Conservation (phyloP, 2,888 invertebrate species). For the Gymnocheta viridis region DNA sequence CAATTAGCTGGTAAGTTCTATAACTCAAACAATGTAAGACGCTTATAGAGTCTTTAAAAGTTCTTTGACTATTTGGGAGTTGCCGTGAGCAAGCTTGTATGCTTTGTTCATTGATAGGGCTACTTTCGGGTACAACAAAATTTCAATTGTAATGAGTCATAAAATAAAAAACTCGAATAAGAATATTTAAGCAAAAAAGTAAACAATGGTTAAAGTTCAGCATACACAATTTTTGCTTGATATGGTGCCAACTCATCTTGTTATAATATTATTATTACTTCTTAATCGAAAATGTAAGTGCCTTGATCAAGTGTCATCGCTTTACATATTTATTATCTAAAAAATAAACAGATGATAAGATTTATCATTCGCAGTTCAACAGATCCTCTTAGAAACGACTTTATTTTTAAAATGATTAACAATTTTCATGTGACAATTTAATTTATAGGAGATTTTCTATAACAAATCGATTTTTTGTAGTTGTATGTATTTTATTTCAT, state of each 20-base stretch:
- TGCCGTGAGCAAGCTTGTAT: constrained; percentile 44
- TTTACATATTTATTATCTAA: background rate
- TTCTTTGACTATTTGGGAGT: constrained; percentile 56
- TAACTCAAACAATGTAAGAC: background rate
- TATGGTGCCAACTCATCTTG: constrained; percentile 58
- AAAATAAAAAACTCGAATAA: background rate
- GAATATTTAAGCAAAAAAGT: constrained; percentile 35
- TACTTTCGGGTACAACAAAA: background rate
- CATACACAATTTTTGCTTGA: background rate
- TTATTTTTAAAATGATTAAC: constrained; percentile 49
- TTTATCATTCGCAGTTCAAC: background rate
- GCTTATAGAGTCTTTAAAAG: background rate
- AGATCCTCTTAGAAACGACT: constrained; percentile 16
- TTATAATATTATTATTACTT: constrained; percentile 17
- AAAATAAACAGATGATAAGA: background rate
- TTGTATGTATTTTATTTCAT: constrained; percentile 9
- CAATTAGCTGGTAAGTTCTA: constrained; percentile 93
- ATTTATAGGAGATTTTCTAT: constrained; percentile 53
- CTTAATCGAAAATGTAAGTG: background rate
- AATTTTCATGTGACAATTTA: constrained; percentile 31
- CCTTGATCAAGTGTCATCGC: background rate
- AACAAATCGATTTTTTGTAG: too few relatives aligned
- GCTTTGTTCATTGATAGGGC: constrained; percentile 24
- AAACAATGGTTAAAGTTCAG: constrained; percentile 26
- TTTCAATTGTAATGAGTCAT: constrained; percentile 50